Percentiles rank a stretch among this genome's conserved stretches.
Conservation (phyloP, 30 jellyfish, hydroid and myxozoan genomes). For the Clytia hemisphaerica region DNA sequence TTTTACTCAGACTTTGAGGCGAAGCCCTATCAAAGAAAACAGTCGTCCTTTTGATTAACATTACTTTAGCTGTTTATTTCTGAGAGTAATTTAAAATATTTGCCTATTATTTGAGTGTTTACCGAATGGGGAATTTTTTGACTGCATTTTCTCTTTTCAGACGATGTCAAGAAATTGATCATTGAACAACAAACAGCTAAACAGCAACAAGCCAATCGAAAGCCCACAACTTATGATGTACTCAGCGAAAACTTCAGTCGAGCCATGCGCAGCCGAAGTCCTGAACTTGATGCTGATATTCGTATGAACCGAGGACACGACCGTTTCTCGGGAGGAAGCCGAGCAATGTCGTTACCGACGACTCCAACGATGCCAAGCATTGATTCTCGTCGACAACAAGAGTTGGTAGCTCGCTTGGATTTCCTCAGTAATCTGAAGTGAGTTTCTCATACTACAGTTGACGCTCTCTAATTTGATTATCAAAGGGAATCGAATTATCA, state of each 20-base stretch:
- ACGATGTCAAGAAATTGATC: constrained; percentile 61
- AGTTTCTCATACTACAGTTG: too few species aligned
- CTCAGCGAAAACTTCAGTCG: constrained; percentile 59
- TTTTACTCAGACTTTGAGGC: not conserved
- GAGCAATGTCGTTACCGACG: not conserved
- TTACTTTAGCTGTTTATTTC: too few species aligned
- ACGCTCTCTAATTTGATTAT: too few species aligned
- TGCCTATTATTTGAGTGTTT: not conserved
- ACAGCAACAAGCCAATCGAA: constrained; percentile 37
- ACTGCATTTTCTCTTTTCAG: constrained; percentile 40
- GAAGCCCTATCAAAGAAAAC: not conserved
- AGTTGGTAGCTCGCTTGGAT: constrained; percentile 42
- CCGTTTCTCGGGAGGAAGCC: not conserved
- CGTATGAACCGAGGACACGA: not conserved
- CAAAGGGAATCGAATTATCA: not conserved
- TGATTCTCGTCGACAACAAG: constrained; percentile 29
- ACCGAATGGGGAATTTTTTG: too few species aligned
- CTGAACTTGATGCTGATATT: constrained; percentile 43
- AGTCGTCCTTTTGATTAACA: not conserved
- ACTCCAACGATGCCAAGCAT: constrained; percentile 26
- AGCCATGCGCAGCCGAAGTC: constrained; percentile 47
- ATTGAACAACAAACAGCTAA: constrained; percentile 44
- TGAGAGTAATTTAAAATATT: too few species aligned
- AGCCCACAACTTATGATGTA: constrained; percentile 37
- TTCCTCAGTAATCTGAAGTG: constrained; percentile 67